Percentiles rank a stretch among this genome's conserved stretches.
These are phyloP conservation scores for Geophilus truncorum DNA, from an alignment of 2,888 invertebrate species.

Conservation along the genomic window DNA sequence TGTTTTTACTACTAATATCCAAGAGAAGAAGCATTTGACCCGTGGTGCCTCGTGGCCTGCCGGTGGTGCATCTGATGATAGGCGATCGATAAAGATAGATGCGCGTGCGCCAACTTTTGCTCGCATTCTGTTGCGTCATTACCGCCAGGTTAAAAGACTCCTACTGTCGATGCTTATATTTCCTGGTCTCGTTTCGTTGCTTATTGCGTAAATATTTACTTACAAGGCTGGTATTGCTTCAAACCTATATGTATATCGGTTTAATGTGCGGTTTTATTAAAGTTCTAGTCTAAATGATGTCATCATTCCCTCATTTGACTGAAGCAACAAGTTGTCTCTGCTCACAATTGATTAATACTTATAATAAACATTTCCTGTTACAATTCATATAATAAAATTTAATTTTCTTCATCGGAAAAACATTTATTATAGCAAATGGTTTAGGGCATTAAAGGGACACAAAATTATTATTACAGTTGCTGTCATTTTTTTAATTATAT, in stretches of 20 bases:
- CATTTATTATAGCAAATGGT: no score
- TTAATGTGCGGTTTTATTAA: neutral
- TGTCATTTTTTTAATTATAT: no score
- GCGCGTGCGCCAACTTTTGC: conserved; percentile 1
- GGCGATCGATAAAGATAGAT: neutral
- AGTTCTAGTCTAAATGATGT: neutral
- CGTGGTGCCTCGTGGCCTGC: conserved; percentile 2
- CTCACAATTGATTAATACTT: neutral
- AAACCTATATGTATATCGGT: neutral
- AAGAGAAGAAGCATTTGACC: conserved; percentile 1
- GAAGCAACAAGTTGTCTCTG: neutral
- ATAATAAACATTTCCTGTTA: neutral
- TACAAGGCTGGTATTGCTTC: neutral
- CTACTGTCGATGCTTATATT: neutral
- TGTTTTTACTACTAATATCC: neutral
- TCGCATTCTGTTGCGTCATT: neutral
- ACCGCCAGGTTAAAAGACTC: neutral
- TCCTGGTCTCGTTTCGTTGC: neutral
- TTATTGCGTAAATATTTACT: conserved; percentile 4
- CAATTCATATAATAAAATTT: neutral
- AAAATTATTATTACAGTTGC: no score
- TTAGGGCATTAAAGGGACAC: no score
- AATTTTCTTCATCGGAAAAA: no score
- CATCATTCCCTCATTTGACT: neutral
- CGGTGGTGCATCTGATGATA: conserved; percentile 1